Evolutionary conservation across 1,140 invertebrate genomes (phyloP), one percentile per base, ranked within the genome.

Genomic region (Zaprionus taronus): DNA sequence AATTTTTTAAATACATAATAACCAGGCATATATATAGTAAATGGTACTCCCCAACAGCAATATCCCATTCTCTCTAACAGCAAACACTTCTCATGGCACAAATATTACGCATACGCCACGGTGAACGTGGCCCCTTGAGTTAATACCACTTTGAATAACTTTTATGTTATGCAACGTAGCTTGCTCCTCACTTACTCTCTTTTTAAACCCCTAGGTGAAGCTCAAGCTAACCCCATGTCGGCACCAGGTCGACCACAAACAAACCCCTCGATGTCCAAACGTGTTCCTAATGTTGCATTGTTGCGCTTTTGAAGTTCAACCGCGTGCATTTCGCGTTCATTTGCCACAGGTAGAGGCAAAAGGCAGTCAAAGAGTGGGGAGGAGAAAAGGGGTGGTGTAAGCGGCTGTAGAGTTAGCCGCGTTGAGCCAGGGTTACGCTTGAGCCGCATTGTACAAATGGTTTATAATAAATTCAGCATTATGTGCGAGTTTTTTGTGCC

Each of bases 271-370:
- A 53, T 20, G 38, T 36, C n/a, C 22, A 38, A 53, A 34, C 66
- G 34, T n/a, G 24, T 24, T 62, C 58, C 66, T 63, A 74, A 74
- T 74, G 58, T 51, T 34, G 67, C 53, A 64, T 75, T 75, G 53
- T 57, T 70, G 62, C 62, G 51, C 58, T 87, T 87, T 89, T 87
- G 78, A 89, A 89, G 81, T 87, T 87, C 83, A 63, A 74, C 84
- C 73, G 83, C 74, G 83, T 87, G 81, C 80, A 84, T 79, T 79
- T 81, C 81, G 84, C 83, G 84, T 89, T 80, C 71, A 81, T 81
- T 84, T 66, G 69, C 51, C 38, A 66, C 61, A 69, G 75, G 66
- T 74, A 74, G 78, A 61, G 49, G 56, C 76, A 69, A 72, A 79
- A 70, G 71, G 22, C 68, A 65, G 71, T 26, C 68, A 65, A 73